Base-by-base conservation (phyloP, 2,797 vertebrate species). In the Erithacus rubecula region DNA sequence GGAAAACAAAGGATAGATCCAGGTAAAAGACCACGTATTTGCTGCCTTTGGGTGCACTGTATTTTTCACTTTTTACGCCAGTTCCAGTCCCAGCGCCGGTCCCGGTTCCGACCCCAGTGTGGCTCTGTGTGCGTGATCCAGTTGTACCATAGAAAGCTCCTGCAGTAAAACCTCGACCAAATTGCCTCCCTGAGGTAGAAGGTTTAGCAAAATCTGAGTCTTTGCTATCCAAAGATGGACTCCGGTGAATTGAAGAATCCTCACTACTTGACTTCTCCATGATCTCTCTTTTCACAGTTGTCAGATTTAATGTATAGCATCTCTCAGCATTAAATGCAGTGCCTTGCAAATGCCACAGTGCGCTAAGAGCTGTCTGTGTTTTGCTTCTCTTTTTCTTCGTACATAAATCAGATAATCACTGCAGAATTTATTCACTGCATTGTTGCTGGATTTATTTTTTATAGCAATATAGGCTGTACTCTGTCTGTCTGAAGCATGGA, bases 251-350 rank as follows among this genome's bases (percentile, higher is more conserved):
- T 97, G 99, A 99, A 96, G 99, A 99, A 98, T 99, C 99, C 98
- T 99, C 99, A 97, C 99, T 99, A 98, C 99, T 99, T 98, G 99
- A 99, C 98, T 99, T 99, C 99, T 99, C 99, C 99, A 99, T 99
- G 98, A 98, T 99, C 98, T 97, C 97, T 97, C 95, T 97, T 98
- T 98, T 93, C 95, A 94, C 94, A 93, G 94, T 88, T 98, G 91
- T 95, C 97, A 94, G 97, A 97, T 96, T 96, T 98, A 98, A 98
- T 96, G 97, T 98, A 97, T 98, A 99, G 97, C 99, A 99, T 99
- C 98, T 96, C 98, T 99, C 98, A 98, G 97, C 93, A 97, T 94
- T 97, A 97, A 97, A 97, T 85, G 78, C 96, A 95, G 97, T 96
- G 97, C 90, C 92, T 94, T 68, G 58, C 84, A 91, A 96, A 93